These are phyloP conservation scores for Fistularia commersonii DNA, from an alignment of 2,797 vertebrate species.

Conservation along the genomic window DNA sequence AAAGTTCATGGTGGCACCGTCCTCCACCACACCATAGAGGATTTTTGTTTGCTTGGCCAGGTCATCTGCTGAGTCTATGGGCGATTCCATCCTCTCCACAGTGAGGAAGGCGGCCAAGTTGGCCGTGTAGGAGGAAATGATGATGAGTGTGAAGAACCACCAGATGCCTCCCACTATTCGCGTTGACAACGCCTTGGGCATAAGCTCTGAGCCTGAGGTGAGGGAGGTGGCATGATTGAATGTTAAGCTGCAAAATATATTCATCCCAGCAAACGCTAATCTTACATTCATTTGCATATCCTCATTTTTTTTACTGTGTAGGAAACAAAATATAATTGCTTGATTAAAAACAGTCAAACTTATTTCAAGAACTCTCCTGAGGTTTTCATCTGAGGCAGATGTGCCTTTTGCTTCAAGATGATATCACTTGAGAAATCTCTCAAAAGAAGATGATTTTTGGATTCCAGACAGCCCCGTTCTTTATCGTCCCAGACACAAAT, in stretches of 20 bases:
- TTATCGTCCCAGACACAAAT: slow-evolving; percentile 18
- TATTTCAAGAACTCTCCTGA: slow-evolving; percentile 32
- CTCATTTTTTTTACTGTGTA: slow-evolving; percentile 20
- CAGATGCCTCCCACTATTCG: slow-evolving; percentile 99
- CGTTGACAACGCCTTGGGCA: slow-evolving; percentile 98
- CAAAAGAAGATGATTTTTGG: slow-evolving; percentile 38
- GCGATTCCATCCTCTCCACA: slow-evolving; percentile 98
- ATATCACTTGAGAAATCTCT: slow-evolving; percentile 36
- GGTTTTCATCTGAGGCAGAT: slow-evolving; percentile 24
- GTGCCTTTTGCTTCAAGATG: slow-evolving; percentile 14
- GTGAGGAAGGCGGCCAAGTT: slow-evolving; percentile 98
- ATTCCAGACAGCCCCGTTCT: slow-evolving; percentile 38
- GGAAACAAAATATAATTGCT: slow-evolving; percentile 6
- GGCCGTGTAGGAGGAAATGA: slow-evolving; percentile 98
- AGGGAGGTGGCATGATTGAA: slow-evolving; percentile 53
- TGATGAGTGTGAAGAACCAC: slow-evolving; percentile 99
- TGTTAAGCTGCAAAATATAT: slow-evolving; percentile 28
- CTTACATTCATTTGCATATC: slow-evolving; percentile 4
- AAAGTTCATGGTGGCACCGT: slow-evolving; percentile 96
- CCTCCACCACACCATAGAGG: slow-evolving; percentile 92
- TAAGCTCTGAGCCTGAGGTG: slow-evolving; percentile 94
- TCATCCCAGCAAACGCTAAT: slow-evolving; percentile 23
- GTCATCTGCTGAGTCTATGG: slow-evolving; percentile 96
- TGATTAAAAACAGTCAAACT: slow-evolving; percentile 17
- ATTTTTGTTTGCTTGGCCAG: slow-evolving; percentile 98